Evolutionary conservation across 2,888 invertebrate genomes (phyloP).

Genomic region (Tetramorium bicarinatum): DNA sequence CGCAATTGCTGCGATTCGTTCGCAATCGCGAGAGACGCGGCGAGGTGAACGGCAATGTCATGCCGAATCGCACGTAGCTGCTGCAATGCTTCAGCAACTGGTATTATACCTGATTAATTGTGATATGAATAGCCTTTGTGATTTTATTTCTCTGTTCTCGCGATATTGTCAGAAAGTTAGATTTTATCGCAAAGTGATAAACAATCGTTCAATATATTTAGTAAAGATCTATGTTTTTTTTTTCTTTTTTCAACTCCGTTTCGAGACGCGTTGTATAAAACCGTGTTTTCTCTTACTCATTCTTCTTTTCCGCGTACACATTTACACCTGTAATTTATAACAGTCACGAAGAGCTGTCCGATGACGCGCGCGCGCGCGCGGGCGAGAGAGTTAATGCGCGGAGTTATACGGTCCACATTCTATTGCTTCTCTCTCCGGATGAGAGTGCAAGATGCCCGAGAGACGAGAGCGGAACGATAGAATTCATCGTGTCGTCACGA

Average conservation of each 20-base stretch:
- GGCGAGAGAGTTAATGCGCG: slow-evolving; percentile 59
- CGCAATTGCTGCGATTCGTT: slow-evolving; percentile 25
- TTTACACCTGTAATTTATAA: slow-evolving; percentile 59
- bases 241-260: neutral
- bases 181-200: slow-evolving; percentile 3
- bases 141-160: neutral
- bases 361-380: slow-evolving; percentile 48
- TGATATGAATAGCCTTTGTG: neutral
- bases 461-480: slow-evolving; percentile 44
- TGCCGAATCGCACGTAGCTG: neutral
- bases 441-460: slow-evolving; percentile 59
- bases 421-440: slow-evolving; percentile 61
- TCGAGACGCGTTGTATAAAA: slow-evolving; percentile 12
- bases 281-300: slow-evolving; percentile 32
- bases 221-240: neutral
- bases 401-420: slow-evolving; percentile 68
- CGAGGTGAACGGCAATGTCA: slow-evolving; percentile 4
- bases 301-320: slow-evolving; percentile 34
- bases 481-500: slow-evolving; percentile 58
- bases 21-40: slow-evolving; percentile 18
- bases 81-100: neutral
- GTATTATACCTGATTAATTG: slow-evolving; percentile 5
- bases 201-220: neutral
- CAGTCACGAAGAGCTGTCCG: slow-evolving; percentile 56
- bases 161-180: too few relatives aligned